Conservation (phyloP, 2,113 vertebrate genomes). For the Alligator mississippiensis region DNA sequence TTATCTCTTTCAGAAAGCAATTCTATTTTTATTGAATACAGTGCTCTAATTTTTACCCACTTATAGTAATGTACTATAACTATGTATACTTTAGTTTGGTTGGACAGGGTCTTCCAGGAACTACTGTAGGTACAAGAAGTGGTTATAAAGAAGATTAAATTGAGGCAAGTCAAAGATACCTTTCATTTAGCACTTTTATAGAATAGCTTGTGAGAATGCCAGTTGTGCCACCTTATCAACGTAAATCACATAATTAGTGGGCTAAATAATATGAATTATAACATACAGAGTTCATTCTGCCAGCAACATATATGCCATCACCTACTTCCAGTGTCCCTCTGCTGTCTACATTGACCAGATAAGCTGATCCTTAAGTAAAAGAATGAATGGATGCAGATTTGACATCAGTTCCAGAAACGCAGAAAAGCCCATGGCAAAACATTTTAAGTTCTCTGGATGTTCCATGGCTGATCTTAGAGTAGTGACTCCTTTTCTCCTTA, state of each 20-base stretch:
- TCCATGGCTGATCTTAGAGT: too few relatives aligned
- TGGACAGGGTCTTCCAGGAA: not conserved
- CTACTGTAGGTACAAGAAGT: not conserved
- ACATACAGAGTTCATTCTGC: not conserved
- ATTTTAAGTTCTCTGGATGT: too few relatives aligned
- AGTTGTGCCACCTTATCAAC: not conserved
- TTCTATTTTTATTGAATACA: not conserved
- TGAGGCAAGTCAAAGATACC: not conserved
- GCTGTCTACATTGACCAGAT: too few relatives aligned
- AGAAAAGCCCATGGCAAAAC: too few relatives aligned
- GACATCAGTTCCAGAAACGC: too few relatives aligned
- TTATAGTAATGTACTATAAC: not conserved
- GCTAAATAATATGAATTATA: not conserved
- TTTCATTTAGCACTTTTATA: not conserved
- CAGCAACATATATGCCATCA: not conserved
- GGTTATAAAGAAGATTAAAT: rapidly evolving
- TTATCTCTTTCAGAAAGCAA: not conserved
- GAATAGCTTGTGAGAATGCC: not conserved
- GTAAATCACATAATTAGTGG: not conserved
- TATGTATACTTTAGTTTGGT: not conserved
- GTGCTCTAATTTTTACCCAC: not conserved
- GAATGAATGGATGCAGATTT: too few relatives aligned
- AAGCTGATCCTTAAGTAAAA: too few relatives aligned
- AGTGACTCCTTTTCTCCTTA: too few relatives aligned
- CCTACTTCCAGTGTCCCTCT: too few relatives aligned